Percentiles rank a stretch among this genome's conserved stretches.
Evolutionary conservation across 2,797 vertebrate genomes (phyloP).

Genomic region (Enteromius mattozi): DNA sequence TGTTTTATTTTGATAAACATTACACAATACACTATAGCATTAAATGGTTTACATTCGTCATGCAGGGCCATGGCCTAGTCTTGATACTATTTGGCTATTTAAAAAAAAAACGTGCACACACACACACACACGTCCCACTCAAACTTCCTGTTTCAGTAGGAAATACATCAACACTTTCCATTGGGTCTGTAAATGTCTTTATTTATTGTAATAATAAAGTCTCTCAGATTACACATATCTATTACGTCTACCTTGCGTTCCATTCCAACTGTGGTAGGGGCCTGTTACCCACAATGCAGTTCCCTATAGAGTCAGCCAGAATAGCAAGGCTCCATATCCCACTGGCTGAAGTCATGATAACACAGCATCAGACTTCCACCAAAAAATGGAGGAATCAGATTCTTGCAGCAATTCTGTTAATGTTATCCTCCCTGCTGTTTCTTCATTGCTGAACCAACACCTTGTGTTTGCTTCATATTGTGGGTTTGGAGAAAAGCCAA

Average conservation of each 20-base stretch:
- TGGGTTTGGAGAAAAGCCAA: slow-evolving; percentile 21
- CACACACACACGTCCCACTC: too few relatives aligned
- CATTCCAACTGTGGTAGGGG: slow-evolving; percentile 5
- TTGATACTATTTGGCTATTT: neutral
- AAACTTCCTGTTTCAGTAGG: neutral
- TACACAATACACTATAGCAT: too few relatives aligned
- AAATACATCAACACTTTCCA: neutral
- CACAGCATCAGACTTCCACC: slow-evolving; percentile 15
- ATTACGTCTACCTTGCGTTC: too few relatives aligned
- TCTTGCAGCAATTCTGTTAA: slow-evolving; percentile 28
- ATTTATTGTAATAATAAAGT: neutral
- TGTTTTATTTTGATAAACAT: too few relatives aligned
- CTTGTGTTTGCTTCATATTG: slow-evolving; percentile 2
- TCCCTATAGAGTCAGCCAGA: neutral
- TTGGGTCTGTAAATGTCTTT: neutral
- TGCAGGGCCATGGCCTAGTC: too few relatives aligned
- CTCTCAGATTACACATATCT: too few relatives aligned
- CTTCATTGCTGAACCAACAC: slow-evolving; percentile 23
- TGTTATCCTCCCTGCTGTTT: slow-evolving; percentile 11
- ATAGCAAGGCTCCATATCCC: slow-evolving; percentile 2
- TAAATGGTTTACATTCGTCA: too few relatives aligned
- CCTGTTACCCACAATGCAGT: slow-evolving; percentile 36
- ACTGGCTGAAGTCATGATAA: slow-evolving; percentile 51
- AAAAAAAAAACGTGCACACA: too few relatives aligned
- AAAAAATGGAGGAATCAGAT: neutral